These are phyloP conservation scores for Saccopteryx leptura DNA, from an alignment of 2,113 vertebrate species.

Conservation along the genomic window DNA sequence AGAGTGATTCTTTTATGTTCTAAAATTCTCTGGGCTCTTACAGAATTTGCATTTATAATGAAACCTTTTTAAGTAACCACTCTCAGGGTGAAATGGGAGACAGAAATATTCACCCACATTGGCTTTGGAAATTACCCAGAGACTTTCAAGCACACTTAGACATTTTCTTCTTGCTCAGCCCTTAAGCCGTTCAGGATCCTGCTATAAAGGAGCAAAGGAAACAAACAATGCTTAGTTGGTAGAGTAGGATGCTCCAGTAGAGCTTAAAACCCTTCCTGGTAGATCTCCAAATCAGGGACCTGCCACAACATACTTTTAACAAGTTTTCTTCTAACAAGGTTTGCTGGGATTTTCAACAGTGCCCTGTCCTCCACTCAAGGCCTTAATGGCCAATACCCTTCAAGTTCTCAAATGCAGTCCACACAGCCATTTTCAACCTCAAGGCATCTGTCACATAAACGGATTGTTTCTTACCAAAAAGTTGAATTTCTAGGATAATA, in stretches of 20 bases:
- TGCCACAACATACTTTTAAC: not conserved
- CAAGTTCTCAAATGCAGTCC: slow-evolving; percentile 9
- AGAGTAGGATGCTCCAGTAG: not conserved
- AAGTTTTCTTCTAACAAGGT: not conserved
- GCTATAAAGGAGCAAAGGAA: not conserved
- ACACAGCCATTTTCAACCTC: not conserved
- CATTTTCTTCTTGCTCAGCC: not conserved
- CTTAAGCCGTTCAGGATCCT: not conserved
- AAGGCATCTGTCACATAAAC: slow-evolving; percentile 29
- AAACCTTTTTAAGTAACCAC: slow-evolving; percentile 58
- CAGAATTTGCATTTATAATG: not conserved
- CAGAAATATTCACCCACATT: not conserved
- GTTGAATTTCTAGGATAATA: slow-evolving; percentile 32
- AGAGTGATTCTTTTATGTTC: slow-evolving; percentile 25
- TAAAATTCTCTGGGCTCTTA: slow-evolving; percentile 16
- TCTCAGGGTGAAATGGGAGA: not conserved
- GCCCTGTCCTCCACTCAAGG: not conserved
- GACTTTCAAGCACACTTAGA: not conserved
- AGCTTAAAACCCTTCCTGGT: slow-evolving; percentile 13
- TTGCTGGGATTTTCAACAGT: not conserved
- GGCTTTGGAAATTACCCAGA: not conserved
- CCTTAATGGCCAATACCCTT: not conserved
- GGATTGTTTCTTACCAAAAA: not conserved
- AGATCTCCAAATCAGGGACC: not conserved
- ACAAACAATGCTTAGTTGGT: not conserved